Conservation (phyloP, 2,113 vertebrate species). For the Bos taurus region DNA sequence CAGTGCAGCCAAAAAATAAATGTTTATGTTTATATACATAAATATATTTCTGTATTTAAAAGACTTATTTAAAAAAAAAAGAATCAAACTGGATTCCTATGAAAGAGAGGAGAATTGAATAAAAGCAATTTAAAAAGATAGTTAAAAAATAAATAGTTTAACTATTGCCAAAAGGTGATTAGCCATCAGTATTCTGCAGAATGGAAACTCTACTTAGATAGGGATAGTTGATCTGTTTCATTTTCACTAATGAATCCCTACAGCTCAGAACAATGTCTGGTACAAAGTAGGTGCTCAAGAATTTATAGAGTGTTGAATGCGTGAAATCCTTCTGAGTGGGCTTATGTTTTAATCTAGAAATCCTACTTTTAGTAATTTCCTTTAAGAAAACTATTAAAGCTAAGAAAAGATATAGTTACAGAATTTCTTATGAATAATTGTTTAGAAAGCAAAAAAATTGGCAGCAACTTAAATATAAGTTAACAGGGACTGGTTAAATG, state of each 20-base stretch:
- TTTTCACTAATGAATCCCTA: not conserved
- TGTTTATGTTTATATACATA: not conserved
- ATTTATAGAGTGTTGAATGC: not conserved
- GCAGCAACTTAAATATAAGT: not conserved
- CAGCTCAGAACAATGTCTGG: not conserved
- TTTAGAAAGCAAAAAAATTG: not conserved
- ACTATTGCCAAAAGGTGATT: not conserved
- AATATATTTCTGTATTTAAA: not conserved
- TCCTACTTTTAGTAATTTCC: not conserved
- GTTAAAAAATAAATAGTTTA: not conserved
- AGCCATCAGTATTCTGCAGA: rapidly evolving
- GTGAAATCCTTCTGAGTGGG: not conserved
- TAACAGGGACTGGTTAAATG: too few species aligned
- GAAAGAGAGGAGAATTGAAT: not conserved
- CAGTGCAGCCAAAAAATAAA: not conserved
- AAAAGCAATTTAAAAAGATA: not conserved
- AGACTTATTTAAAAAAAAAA: not conserved
- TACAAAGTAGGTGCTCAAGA: not conserved
- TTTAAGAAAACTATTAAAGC: constrained; percentile 5
- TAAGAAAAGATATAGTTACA: not conserved
- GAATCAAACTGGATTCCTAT: not conserved
- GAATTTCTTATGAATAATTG: not conserved
- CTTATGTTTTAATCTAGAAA: not conserved
- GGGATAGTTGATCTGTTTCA: not conserved
- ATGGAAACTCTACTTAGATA: not conserved